These are phyloP conservation scores for Meriones unguiculatus DNA, from an alignment of 2,113 vertebrate genomes.

Conservation along the genomic window DNA sequence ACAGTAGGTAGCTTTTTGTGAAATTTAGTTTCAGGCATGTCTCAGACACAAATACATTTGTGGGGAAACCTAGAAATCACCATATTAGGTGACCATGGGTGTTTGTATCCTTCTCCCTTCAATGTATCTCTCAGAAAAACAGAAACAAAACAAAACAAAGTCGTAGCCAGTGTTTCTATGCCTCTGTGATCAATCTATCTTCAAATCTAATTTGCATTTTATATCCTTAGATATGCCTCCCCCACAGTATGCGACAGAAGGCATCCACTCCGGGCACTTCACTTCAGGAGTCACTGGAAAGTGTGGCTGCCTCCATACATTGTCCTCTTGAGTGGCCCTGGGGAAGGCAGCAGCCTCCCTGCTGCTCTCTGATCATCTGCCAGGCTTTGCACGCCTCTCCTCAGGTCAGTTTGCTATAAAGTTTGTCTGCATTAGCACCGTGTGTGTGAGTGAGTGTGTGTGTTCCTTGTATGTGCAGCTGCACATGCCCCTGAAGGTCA, in stretches of 20 bases:
- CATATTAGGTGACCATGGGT: background rate
- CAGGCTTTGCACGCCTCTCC: background rate
- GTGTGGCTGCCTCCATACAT: accelerated
- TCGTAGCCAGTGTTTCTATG: background rate
- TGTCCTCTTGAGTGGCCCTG: accelerated
- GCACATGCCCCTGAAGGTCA: background rate
- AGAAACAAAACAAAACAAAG: background rate
- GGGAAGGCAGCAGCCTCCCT: accelerated
- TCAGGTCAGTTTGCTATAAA: background rate
- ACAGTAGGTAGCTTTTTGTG: background rate
- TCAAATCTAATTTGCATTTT: background rate
- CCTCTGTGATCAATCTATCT: background rate
- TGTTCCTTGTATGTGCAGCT: background rate
- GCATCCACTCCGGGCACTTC: too few relatives aligned
- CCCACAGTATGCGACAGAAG: accelerated
- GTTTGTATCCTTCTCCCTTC: background rate
- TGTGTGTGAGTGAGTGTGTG: background rate
- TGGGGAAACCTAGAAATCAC: background rate
- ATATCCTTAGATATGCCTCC: too few relatives aligned
- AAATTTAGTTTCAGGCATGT: background rate
- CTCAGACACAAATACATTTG: background rate
- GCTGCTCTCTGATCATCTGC: too few relatives aligned
- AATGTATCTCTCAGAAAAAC: background rate
- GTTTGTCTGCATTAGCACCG: too few relatives aligned
- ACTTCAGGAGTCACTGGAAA: background rate